Base-by-base conservation (phyloP, 2,797 vertebrate species). In the Fistularia tabacaria region DNA sequence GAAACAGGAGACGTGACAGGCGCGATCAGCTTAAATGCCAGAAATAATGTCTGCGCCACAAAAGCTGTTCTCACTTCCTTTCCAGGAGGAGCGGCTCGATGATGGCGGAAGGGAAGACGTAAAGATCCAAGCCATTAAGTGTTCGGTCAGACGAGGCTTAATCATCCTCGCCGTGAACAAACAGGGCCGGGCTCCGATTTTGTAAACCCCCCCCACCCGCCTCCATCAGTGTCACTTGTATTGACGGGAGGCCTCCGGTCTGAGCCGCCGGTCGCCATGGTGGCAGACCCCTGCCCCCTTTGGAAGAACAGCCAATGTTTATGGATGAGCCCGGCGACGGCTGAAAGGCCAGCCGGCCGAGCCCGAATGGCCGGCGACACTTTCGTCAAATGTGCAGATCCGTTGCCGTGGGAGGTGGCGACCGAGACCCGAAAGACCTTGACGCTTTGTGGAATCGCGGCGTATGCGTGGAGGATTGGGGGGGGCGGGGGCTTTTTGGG, bases 301-400 rank as follows among this genome's bases (percentile, higher is more conserved):
- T 80, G 76, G 86, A 82, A 79, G 80, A 87, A 81, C 76, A 87
- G 63, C 62, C 66, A 7, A 47, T 83, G 76, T 71, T 79, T 81
- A 70, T 85, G 81, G 74, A 81, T 79, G 59, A 76, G 51, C 66
- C 67, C 62, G 54, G 76, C 37, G 12, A 74, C 78, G 74, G 80
- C 77, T 80, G 69, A 66, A 45, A 37, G 56, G 45, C 43, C 63
- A 25, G 62, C 61, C 55, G 50, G 74, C 46, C 13, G 46, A 57
- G 49, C 6, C 57, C 3, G 45, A 57, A 62, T 50, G 46, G 38
- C 14, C 36, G 7, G 61, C 62, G 56, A 43, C 39, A 7, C 51
- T n/a, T 15, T 36, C 1, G 14, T 46, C 38, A n/a, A 14, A 9
- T 3, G 36, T 46, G 37, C 43, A 14, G 54, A 46, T 12, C 7